Evolutionary conservation across 2,797 vertebrate species (phyloP).

Genomic region (Dallia pectoralis): DNA sequence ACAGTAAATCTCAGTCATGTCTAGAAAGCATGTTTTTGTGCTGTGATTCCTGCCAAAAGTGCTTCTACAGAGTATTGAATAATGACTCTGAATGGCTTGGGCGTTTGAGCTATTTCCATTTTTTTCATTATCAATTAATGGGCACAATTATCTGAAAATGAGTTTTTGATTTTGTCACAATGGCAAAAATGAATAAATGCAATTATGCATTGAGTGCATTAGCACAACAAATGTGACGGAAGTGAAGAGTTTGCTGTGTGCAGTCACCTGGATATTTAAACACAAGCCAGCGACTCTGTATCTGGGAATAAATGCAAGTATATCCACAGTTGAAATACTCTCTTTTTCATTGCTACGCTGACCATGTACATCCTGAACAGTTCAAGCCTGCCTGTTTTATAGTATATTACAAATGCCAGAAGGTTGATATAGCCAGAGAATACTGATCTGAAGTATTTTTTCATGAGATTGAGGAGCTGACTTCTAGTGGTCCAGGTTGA

Average conservation of each 20-base stretch:
- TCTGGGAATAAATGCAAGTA: not conserved
- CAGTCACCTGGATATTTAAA: not conserved
- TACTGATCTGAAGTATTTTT: slow-evolving; percentile 25
- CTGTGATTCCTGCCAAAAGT: too few relatives aligned
- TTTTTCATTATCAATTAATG: too few relatives aligned
- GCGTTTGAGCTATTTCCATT: too few relatives aligned
- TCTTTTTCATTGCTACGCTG: not conserved
- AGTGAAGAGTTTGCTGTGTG: not conserved
- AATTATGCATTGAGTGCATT: too few relatives aligned
- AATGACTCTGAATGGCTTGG: too few relatives aligned
- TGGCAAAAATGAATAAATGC: too few relatives aligned
- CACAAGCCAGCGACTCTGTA: not conserved
- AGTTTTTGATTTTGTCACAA: too few relatives aligned
- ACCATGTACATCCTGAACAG: slow-evolving; percentile 23
- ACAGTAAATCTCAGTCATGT: too few relatives aligned
- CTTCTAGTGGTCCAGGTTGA: slow-evolving; percentile 16
- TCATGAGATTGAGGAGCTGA: slow-evolving; percentile 6
- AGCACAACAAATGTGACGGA: not conserved
- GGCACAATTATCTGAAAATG: too few relatives aligned
- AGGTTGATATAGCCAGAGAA: slow-evolving; percentile 17
- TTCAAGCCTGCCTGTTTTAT: slow-evolving; percentile 13
- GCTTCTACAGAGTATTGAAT: too few relatives aligned
- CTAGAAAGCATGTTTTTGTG: too few relatives aligned
- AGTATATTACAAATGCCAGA: slow-evolving; percentile 44
- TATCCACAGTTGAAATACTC: not conserved